Percentiles rank a stretch among this genome's conserved stretches.
Evolutionary conservation across 2,113 vertebrate species (phyloP).

Genomic region (Apodemus speciosus): DNA sequence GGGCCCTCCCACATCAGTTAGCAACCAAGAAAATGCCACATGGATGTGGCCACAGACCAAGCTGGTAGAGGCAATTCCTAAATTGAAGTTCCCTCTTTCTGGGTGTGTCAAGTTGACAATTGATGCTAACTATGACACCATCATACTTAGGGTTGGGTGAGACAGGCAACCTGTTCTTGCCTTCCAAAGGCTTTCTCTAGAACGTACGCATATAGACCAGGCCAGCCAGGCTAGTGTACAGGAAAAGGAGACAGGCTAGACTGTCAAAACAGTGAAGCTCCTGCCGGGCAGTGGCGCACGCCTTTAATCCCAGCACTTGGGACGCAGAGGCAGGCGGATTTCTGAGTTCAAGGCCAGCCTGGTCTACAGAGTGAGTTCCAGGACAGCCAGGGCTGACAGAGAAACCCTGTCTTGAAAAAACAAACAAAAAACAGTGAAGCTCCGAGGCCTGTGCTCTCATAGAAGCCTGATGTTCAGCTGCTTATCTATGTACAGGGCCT

Average conservation of each 20-base stretch:
- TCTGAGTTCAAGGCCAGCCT: too few relatives aligned
- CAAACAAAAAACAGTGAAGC: too few relatives aligned
- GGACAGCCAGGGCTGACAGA: too few relatives aligned
- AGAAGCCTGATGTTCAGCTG: background rate
- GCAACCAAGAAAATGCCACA: background rate
- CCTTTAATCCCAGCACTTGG: too few relatives aligned
- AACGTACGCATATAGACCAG: background rate
- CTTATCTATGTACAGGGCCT: rapidly evolving
- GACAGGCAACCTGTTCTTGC: background rate
- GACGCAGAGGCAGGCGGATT: too few relatives aligned
- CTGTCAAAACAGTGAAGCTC: too few relatives aligned
- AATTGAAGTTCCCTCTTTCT: background rate
- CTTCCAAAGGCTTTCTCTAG: background rate
- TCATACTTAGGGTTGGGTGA: background rate
- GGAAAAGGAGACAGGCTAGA: too few relatives aligned
- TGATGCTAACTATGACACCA: background rate
- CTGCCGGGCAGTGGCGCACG: too few relatives aligned
- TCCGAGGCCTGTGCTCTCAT: background rate
- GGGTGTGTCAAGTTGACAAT: background rate
- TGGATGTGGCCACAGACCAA: background rate
- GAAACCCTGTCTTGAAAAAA: too few relatives aligned
- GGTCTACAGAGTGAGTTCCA: too few relatives aligned
- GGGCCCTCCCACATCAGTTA: background rate
- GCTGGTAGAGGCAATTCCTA: background rate
- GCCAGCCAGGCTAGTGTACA: background rate